A percentile compares a stretch with the other conserved stretches of the same genome.
Conservation (phyloP, 1,140 invertebrate genomes). For the Coelopa frigida region DNA sequence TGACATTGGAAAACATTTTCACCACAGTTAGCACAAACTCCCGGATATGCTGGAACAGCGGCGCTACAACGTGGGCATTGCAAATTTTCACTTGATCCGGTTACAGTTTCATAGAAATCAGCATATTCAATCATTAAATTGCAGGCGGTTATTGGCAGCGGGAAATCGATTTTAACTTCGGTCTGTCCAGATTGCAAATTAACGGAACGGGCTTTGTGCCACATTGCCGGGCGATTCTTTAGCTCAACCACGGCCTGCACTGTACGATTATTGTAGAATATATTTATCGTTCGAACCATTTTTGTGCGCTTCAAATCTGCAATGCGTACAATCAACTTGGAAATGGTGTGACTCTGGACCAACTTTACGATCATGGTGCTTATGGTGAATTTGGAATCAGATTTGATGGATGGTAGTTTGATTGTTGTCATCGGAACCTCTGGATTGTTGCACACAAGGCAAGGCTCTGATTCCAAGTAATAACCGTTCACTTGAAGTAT, state of each 20-base stretch:
- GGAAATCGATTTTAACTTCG: slow-evolving; percentile 91
- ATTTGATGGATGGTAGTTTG: slow-evolving; percentile 89
- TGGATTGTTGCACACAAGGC: slow-evolving; percentile 94
- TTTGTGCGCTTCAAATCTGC: slow-evolving; percentile 93
- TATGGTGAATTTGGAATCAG: slow-evolving; percentile 96
- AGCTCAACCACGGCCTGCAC: slow-evolving; percentile 95
- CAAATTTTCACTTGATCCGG: slow-evolving; percentile 78
- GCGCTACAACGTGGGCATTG: slow-evolving; percentile 95
- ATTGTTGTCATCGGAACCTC: slow-evolving; percentile 88
- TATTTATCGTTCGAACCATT: slow-evolving; percentile 93
- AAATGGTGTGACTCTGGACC: slow-evolving; percentile 89
- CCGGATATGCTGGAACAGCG: slow-evolving; percentile 92
- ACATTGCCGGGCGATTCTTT: slow-evolving; percentile 80
- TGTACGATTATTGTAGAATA: slow-evolving; percentile 94
- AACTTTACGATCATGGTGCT: slow-evolving; percentile 97
- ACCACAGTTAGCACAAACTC: slow-evolving; percentile 95
- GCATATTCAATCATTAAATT: slow-evolving; percentile 99
- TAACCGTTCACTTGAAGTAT: slow-evolving; percentile 94
- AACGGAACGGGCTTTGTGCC: slow-evolving; percentile 94
- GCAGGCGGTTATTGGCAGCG: slow-evolving; percentile 91
- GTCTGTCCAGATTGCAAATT: slow-evolving; percentile 83
- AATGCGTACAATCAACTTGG: slow-evolving; percentile 86
- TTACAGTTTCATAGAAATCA: slow-evolving; percentile 90
- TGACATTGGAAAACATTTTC: slow-evolving; percentile 99
- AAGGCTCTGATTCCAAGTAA: slow-evolving; percentile 94